These are phyloP conservation scores for Calephelis virginiensis DNA, from an alignment of 1,140 invertebrate species.

Conservation along the genomic window DNA sequence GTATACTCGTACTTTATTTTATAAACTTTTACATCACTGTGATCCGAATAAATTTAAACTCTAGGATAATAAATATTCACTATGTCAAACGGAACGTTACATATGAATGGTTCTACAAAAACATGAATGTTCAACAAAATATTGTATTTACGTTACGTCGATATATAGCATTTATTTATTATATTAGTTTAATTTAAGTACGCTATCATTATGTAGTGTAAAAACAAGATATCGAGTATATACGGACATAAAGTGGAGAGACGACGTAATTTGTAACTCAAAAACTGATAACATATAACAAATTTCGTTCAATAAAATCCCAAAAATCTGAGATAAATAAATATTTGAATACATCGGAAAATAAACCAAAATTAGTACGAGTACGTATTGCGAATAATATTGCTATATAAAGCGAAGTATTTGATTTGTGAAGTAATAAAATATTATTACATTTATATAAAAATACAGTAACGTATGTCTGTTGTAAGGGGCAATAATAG, in stretches of 20 bases:
- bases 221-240: not conserved
- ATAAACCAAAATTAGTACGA: too few species aligned
- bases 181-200: conserved; percentile 2
- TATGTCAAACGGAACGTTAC: conserved; percentile 6
- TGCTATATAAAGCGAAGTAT: too few species aligned
- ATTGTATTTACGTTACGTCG: not conserved
- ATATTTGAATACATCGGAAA: too few species aligned
- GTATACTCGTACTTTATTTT: conserved; percentile 11
- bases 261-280: not conserved
- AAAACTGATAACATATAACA: not conserved
- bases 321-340: too few species aligned
- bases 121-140: conserved; percentile 13
- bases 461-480: not conserved
- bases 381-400: too few species aligned
- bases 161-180: conserved; percentile 10
- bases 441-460: not conserved
- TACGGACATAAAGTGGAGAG: not conserved
- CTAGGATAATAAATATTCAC: conserved; percentile 4
- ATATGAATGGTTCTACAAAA: conserved; percentile 11
- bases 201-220: not conserved
- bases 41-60: conserved; percentile 23
- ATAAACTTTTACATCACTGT: conserved; percentile 31
- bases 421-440: too few species aligned
- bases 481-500: too few species aligned
- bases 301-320: too few species aligned